These are phyloP conservation scores for Mesembrinibis cayennensis DNA, from an alignment of 2,113 vertebrate genomes.

Conservation along the genomic window DNA sequence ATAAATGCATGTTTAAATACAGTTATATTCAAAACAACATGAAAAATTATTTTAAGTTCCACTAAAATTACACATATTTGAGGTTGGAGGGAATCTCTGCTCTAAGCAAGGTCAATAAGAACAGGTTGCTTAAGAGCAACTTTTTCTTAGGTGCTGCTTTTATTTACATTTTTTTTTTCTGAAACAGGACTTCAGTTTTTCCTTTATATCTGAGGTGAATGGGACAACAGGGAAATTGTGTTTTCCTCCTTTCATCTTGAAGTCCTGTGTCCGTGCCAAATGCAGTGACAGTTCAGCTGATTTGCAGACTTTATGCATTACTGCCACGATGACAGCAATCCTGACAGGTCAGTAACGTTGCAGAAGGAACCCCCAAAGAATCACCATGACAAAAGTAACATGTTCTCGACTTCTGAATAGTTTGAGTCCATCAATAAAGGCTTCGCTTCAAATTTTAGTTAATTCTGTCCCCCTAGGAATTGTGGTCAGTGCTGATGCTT, in stretches of 20 bases:
- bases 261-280: background rate
- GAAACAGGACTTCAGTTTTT: background rate
- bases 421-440: background rate
- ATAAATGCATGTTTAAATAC: background rate
- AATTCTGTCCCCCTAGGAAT: background rate
- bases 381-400: background rate
- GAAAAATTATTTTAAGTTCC: background rate
- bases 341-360: fast-evolving
- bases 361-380: background rate
- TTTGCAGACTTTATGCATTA: background rate
- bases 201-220: background rate
- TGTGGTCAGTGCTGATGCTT: background rate
- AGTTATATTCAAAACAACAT: background rate
- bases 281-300: background rate
- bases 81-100: background rate
- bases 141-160: background rate
- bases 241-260: background rate
- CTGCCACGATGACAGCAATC: background rate
- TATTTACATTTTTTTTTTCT: background rate
- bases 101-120: background rate
- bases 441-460: background rate
- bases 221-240: background rate
- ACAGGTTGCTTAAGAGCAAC: background rate
- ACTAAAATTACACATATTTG: background rate
- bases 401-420: background rate